Conservation (phyloP, 2,888 invertebrate species). For the Drosophila anceps region DNA sequence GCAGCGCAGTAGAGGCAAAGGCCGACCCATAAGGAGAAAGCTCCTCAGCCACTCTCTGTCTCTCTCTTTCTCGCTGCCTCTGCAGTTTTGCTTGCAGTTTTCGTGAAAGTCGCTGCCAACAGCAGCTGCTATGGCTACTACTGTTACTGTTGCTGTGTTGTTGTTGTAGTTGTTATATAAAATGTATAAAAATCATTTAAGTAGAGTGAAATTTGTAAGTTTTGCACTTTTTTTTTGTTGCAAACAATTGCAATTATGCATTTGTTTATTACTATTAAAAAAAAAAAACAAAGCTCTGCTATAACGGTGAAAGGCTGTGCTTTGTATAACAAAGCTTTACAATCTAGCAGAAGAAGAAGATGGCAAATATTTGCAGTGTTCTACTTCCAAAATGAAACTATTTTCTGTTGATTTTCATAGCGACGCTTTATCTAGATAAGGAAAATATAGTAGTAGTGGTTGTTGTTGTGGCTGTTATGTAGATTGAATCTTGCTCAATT, state of each 20-base stretch:
- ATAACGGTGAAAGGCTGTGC: conserved; percentile 33
- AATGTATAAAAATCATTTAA: conserved; percentile 77
- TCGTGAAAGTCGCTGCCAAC: conserved; percentile 70
- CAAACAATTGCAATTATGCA: conserved; percentile 51
- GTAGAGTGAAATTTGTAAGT: conserved; percentile 75
- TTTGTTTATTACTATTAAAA: conserved; percentile 31
- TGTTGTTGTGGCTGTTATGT: not conserved
- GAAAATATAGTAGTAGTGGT: not conserved
- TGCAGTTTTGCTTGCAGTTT: conserved; percentile 79
- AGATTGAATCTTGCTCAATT: conserved; percentile 11
- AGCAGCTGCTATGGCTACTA: conserved; percentile 17
- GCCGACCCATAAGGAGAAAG: conserved; percentile 71
- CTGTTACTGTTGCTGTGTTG: conserved; percentile 41
- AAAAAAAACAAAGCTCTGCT: conserved; percentile 16
- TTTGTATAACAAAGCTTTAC: conserved; percentile 1
- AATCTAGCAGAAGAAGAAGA: not conserved
- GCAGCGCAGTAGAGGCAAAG: conserved; percentile 40
- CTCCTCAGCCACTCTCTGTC: conserved; percentile 54
- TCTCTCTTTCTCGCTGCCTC: conserved; percentile 23
- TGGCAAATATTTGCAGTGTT: not conserved
- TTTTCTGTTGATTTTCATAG: not conserved
- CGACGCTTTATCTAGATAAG: not conserved
- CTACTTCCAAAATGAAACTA: not conserved
- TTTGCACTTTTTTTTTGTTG: conserved; percentile 20
- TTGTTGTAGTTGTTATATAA: conserved; percentile 69